Percentiles rank a stretch among this genome's conserved stretches.
These are phyloP conservation scores for Mormyrops attenuatus DNA, from an alignment of 2,797 vertebrate species.

Conservation along the genomic window DNA sequence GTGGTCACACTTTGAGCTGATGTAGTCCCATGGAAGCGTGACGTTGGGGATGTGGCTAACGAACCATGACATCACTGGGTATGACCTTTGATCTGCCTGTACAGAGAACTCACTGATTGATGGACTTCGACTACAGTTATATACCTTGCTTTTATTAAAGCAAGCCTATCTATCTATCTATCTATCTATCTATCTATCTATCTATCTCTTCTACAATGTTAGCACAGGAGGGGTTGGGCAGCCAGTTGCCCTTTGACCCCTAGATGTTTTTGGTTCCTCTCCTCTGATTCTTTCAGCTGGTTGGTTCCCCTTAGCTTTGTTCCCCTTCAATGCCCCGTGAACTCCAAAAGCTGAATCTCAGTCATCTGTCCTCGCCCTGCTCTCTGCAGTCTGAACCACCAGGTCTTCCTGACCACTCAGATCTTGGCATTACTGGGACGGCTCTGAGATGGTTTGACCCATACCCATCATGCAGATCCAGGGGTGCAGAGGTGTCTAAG, in stretches of 20 bases:
- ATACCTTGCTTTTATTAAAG: not conserved
- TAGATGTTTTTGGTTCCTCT: not conserved
- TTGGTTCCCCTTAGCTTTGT: no score
- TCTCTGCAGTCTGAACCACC: not conserved
- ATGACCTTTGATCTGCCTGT: not conserved
- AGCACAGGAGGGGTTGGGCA: not conserved
- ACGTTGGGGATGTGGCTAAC: not conserved
- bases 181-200: not conserved
- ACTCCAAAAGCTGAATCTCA: not conserved
- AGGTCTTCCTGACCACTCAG: not conserved
- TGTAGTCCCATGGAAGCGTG: not conserved
- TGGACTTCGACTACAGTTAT: not conserved
- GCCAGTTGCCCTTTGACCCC: not conserved
- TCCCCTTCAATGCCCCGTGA: not conserved
- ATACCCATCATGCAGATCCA: not conserved
- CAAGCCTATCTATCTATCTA: not conserved
- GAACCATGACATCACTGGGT: not conserved
- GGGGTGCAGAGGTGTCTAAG: not conserved
- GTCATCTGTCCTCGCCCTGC: not conserved
- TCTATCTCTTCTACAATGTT: not conserved
- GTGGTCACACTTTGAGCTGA: not conserved
- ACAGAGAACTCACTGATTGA: not conserved
- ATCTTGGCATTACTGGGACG: not conserved
- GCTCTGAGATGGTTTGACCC: not conserved
- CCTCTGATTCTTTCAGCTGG: not conserved